These are phyloP conservation scores for Polydrusus pterygomalis DNA, from an alignment of 2,888 invertebrate genomes.

Conservation along the genomic window DNA sequence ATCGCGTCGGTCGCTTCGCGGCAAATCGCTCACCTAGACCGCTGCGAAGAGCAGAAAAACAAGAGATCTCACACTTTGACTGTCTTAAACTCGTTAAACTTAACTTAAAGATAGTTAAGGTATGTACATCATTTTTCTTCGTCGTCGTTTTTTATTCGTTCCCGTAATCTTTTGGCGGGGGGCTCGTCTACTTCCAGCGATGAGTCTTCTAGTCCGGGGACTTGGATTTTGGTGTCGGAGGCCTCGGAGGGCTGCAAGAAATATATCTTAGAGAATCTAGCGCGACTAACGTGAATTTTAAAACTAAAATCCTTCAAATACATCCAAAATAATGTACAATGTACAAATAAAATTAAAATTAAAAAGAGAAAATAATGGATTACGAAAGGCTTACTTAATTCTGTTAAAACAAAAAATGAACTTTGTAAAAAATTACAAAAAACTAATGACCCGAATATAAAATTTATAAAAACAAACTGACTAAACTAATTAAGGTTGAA, in stretches of 20 bases:
- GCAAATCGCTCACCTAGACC: not conserved
- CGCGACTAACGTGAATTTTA: no score
- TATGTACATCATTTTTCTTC: slow-evolving; percentile 66
- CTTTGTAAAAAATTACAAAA: no score
- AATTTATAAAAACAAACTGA: no score
- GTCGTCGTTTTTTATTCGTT: slow-evolving; percentile 67
- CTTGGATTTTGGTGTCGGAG: slow-evolving; percentile 85
- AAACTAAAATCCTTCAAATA: no score
- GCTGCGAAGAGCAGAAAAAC: slow-evolving; percentile 27
- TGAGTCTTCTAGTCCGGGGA: slow-evolving; percentile 80
- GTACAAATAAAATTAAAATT: no score
- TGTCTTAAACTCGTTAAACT: slow-evolving; percentile 48
- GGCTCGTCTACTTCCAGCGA: slow-evolving; percentile 69
- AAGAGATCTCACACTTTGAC: slow-evolving; percentile 48
- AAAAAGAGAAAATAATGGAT: no score
- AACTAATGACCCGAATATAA: no score
- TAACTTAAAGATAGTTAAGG: slow-evolving; percentile 28
- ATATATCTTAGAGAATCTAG: not conserved
- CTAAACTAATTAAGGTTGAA: no score
- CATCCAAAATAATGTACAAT: no score
- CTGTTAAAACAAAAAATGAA: no score
- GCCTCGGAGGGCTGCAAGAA: slow-evolving; percentile 82
- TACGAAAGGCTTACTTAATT: no score
- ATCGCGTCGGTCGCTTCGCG: no score
- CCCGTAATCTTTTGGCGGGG: slow-evolving; percentile 69